These are phyloP conservation scores for Drosophila limbata DNA, from an alignment of 2,888 invertebrate genomes.

Conservation along the genomic window DNA sequence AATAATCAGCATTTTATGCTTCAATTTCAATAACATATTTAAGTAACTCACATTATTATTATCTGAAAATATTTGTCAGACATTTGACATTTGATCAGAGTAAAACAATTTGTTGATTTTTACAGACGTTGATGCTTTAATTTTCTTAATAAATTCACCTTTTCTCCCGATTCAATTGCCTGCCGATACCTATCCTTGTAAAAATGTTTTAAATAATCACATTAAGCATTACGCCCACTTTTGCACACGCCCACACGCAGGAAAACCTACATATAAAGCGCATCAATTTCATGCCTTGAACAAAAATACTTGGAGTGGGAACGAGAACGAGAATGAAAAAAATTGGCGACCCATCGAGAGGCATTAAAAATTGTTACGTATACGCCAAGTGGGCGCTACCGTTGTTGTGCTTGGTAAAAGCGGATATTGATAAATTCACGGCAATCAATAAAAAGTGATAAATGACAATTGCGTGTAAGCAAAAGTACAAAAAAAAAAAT, in stretches of 20 bases:
- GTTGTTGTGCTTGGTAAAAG: constrained; percentile 64
- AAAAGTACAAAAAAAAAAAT: constrained; percentile 32
- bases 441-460: constrained; percentile 81
- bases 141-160: constrained; percentile 56
- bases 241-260: constrained; percentile 15
- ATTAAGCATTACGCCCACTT: constrained; percentile 63
- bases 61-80: constrained; percentile 16
- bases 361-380: constrained; percentile 78
- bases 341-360: constrained; percentile 53
- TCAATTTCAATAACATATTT: constrained; percentile 8
- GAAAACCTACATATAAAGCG: constrained; percentile 54
- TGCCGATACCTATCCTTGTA: constrained; percentile 22
- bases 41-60: constrained; percentile 25
- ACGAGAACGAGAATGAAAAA: constrained; percentile 10
- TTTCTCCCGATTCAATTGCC: not conserved
- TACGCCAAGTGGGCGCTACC: constrained; percentile 53
- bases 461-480: constrained; percentile 77
- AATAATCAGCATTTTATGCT: not conserved
- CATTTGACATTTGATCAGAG: constrained; percentile 31
- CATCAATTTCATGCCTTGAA: constrained; percentile 79
- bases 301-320: constrained; percentile 40
- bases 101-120: constrained; percentile 35
- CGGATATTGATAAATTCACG: constrained; percentile 80
- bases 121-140: constrained; percentile 24
- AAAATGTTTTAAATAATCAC: constrained; percentile 73